A percentile compares a stretch with the other conserved stretches of the same genome.
Evolutionary conservation across 2,797 vertebrate genomes (phyloP).

Genomic region (Mastacembelus armatus): DNA sequence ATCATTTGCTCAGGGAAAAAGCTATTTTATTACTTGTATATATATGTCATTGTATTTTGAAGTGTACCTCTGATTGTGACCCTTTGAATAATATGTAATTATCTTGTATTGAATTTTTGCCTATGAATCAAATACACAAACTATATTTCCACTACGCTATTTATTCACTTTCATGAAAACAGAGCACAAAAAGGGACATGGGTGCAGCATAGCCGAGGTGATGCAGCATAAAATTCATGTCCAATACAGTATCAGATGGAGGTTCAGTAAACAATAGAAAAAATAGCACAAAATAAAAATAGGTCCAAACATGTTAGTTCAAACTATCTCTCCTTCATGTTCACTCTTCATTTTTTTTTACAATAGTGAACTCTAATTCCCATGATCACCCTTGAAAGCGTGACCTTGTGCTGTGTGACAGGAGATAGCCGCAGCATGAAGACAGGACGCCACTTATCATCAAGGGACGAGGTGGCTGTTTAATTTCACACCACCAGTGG

Average conservation of each 20-base stretch:
- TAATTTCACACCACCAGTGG: slow-evolving; percentile 83
- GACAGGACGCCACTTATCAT: slow-evolving; percentile 81
- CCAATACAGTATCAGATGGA: slow-evolving; percentile 36
- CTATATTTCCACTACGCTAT: slow-evolving; percentile 37
- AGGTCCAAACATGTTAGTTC: slow-evolving; percentile 37
- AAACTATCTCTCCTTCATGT: slow-evolving; percentile 36
- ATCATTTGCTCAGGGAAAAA: slow-evolving; percentile 78
- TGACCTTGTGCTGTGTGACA: slow-evolving; percentile 81
- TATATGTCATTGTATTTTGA: slow-evolving; percentile 56
- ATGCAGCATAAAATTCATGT: slow-evolving; percentile 47
- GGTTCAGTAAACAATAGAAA: slow-evolving; percentile 30
- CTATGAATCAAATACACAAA: slow-evolving; percentile 53
- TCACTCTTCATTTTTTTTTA: slow-evolving; percentile 41
- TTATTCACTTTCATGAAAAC: slow-evolving; percentile 46
- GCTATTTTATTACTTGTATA: slow-evolving; percentile 78
- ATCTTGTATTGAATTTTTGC: slow-evolving; percentile 53
- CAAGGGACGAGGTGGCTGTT: slow-evolving; percentile 81
- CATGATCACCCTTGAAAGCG: slow-evolving; percentile 78
- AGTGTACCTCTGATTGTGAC: slow-evolving; percentile 52
- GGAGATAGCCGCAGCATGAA: slow-evolving; percentile 78
- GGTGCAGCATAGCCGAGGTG: slow-evolving; percentile 25
- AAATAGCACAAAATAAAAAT: slow-evolving; percentile 38
- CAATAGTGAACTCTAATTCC: slow-evolving; percentile 77
- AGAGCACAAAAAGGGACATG: slow-evolving; percentile 31
- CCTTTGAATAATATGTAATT: slow-evolving; percentile 65